A percentile compares a stretch with the other conserved stretches of the same genome.
phyloP scores from a whole-genome alignment of 2,888 invertebrate genomes.

The Drosophila percnosoma region DNA sequence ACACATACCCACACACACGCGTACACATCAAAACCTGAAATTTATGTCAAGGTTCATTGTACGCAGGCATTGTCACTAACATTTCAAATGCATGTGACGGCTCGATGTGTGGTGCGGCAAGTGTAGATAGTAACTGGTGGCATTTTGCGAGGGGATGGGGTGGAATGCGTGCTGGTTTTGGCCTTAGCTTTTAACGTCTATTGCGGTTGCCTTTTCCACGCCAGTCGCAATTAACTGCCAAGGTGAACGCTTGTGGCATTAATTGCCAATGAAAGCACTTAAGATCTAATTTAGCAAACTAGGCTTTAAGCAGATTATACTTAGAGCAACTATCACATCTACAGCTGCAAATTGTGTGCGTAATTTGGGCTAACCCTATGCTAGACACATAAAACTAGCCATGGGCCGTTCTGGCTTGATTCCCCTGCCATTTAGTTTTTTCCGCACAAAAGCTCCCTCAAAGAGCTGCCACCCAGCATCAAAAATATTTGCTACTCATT shows the following conservation, averaged over 20 bases:
- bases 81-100: conserved; percentile 54
- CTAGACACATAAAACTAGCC: conserved; percentile 32
- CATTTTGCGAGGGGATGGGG: background rate
- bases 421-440: conserved; percentile 11
- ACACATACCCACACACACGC: conserved; percentile 5
- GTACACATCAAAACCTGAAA: conserved; percentile 29
- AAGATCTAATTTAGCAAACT: conserved; percentile 68
- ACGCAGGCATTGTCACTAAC: conserved; percentile 53
- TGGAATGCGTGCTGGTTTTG: conserved; percentile 1
- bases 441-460: conserved; percentile 12
- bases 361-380: conserved; percentile 45
- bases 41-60: conserved; percentile 74
- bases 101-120: background rate
- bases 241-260: conserved; percentile 65
- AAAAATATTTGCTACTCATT: conserved; percentile 29
- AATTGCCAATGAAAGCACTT: conserved; percentile 76
- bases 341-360: conserved; percentile 39
- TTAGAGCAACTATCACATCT: conserved; percentile 9
- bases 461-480: conserved; percentile 6
- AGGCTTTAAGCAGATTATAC: conserved; percentile 65
- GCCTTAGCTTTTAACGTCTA: conserved; percentile 41
- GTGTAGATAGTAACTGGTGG: background rate
- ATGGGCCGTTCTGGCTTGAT: conserved; percentile 14
- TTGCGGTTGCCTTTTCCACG: conserved; percentile 48
- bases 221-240: conserved; percentile 68